Conservation (phyloP, 2,888 invertebrate species). For the Stenchaetothrips biformis region DNA sequence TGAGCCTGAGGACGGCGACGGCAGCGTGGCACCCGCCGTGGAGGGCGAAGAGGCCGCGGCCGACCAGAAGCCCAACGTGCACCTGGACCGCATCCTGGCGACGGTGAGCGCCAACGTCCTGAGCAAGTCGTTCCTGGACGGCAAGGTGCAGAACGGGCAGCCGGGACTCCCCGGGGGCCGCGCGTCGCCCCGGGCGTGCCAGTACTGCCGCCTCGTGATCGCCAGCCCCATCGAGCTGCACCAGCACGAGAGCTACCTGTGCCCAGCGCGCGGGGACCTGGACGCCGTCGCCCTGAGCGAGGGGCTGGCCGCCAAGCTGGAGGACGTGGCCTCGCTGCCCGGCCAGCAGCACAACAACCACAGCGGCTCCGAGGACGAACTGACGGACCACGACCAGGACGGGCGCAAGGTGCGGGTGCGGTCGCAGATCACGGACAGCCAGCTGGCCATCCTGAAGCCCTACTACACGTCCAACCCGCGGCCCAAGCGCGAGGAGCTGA, state of each 20-base stretch:
- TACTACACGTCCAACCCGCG: slow-evolving; percentile 87
- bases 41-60: not conserved
- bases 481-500: slow-evolving; percentile 90
- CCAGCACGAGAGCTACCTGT: slow-evolving; percentile 62
- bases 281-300: slow-evolving; percentile 58
- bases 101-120: slow-evolving; percentile 6
- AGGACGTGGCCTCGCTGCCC: slow-evolving; percentile 57
- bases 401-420: slow-evolving; percentile 72
- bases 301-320: slow-evolving; percentile 71
- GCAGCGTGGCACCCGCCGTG: slow-evolving; percentile 28
- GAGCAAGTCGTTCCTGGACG: slow-evolving; percentile 22
- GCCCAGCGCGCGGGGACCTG: slow-evolving; percentile 43
- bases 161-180: slow-evolving; percentile 43
- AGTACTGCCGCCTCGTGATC: slow-evolving; percentile 56
- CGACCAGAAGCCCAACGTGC: slow-evolving; percentile 41
- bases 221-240: slow-evolving; percentile 56
- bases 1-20: slow-evolving; percentile 40
- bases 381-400: slow-evolving; percentile 39
- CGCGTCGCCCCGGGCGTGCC: slow-evolving; percentile 48
- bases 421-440: slow-evolving; percentile 91
- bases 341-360: slow-evolving; percentile 49
- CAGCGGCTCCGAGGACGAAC: slow-evolving; percentile 24
- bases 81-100: slow-evolving; percentile 14
- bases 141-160: slow-evolving; percentile 42
- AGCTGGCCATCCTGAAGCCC: slow-evolving; percentile 79